Conservation (phyloP, 1,140 invertebrate genomes). For the Lutraria rhynchaena region DNA sequence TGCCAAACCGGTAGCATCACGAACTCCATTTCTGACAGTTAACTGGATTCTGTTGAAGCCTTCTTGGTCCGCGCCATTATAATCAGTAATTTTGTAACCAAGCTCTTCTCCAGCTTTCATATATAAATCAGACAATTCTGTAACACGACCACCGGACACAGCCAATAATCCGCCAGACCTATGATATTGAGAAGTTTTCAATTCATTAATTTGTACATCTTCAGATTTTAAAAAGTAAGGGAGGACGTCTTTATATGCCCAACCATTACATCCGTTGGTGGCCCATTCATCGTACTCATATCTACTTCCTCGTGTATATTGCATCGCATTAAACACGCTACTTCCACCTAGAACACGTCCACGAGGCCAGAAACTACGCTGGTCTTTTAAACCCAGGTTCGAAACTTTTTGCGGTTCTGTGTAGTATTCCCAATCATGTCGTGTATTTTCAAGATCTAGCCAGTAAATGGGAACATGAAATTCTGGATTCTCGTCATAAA, state of each 20-base stretch:
- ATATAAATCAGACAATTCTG: conserved; percentile 65
- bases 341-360: conserved; percentile 87
- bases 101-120: conserved; percentile 68
- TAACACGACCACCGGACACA: conserved; percentile 60
- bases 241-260: conserved; percentile 91
- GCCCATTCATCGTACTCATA: conserved; percentile 97
- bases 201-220: conserved; percentile 54
- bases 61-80: conserved; percentile 58
- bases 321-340: conserved; percentile 97
- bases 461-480: conserved; percentile 67
- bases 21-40: conserved; percentile 18
- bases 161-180: conserved; percentile 65
- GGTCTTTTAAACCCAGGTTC: conserved; percentile 1
- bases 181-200: conserved; percentile 62
- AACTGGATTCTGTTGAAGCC: conserved; percentile 28
- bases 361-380: conserved; percentile 59
- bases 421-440: conserved; percentile 95
- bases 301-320: conserved; percentile 95
- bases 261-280: conserved; percentile 92
- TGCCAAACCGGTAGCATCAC: background rate
- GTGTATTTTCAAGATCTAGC: conserved; percentile 37
- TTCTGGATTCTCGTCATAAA: conserved; percentile 94
- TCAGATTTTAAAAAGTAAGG: conserved; percentile 86
- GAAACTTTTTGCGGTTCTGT: conserved; percentile 90
- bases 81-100: conserved; percentile 80